These are phyloP conservation scores for Tragelaphus scriptus DNA, from an alignment of 2,113 vertebrate species.

Conservation along the genomic window DNA sequence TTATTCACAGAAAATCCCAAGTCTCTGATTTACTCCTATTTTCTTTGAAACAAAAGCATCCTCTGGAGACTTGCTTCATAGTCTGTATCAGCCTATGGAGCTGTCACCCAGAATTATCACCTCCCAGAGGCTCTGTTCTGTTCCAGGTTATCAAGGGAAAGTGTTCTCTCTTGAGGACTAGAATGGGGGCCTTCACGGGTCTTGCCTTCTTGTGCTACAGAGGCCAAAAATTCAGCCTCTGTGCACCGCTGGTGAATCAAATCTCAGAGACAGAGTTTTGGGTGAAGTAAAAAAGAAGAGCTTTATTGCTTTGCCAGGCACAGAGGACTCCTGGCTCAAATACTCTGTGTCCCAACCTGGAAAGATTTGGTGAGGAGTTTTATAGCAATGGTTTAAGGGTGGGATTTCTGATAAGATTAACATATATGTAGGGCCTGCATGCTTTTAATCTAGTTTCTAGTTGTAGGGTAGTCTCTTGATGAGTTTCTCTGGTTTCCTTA, in stretches of 20 bases:
- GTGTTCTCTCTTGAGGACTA: background rate
- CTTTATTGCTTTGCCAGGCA: background rate
- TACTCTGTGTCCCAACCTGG: background rate
- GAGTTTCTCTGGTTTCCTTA: background rate
- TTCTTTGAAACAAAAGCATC: background rate
- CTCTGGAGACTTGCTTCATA: background rate
- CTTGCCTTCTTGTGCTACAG: background rate
- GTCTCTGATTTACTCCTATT: conserved; percentile 13
- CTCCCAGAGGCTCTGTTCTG: background rate
- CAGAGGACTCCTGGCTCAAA: background rate
- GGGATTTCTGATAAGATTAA: background rate
- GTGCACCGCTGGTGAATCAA: background rate
- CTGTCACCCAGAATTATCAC: background rate
- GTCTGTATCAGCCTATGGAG: background rate
- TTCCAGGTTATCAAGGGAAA: background rate
- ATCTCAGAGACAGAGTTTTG: background rate
- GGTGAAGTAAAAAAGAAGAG: background rate
- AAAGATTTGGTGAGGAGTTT: background rate
- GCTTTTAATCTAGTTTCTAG: background rate
- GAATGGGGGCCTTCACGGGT: background rate
- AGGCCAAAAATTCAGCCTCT: background rate
- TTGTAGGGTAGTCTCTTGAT: background rate
- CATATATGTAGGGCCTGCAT: background rate
- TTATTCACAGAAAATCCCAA: conserved; percentile 16
- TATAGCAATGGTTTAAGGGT: background rate